Evolutionary conservation across 2,113 vertebrate species (phyloP), one percentile per base, ranked within the genome.

Genomic region (Xiphias gladius): DNA sequence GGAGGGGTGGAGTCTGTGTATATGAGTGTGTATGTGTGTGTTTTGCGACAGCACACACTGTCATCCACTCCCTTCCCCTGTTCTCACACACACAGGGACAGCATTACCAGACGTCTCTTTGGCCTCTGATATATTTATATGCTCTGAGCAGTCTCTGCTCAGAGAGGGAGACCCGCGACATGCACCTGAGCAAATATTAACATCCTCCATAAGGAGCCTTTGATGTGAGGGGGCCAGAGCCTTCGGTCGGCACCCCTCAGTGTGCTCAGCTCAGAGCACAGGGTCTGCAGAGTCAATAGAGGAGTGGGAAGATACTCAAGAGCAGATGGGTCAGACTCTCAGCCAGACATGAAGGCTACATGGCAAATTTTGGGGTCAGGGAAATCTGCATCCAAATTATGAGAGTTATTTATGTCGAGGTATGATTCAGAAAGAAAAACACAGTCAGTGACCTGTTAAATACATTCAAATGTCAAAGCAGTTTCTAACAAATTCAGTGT

Each of bases 161-260:
- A 71, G 89, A 91, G 91, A 93, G 90, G 73, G 85, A 88, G 89
- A 89, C 88, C 86, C 82, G 50, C 52, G 39, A 94, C 87, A 92
- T 66, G 89, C 94, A 94, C 94, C 94, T 94, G 94, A 92, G 93
- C 93, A 94, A 94, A 94, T 94, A 95, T 94, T 92, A 93, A 92
- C 94, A 93, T 94, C 94, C 93, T 93, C 92, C 86, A 92, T 83
- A 72, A 89, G 86, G 88, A 88, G 92, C 81, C 92, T 95, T 95
- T 95, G 92, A 95, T 90, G 93, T 92, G 88, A 26, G 9, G 89
- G 54, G 92, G 88, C 90, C 89, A 68, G 48, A 86, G 89, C 85
- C 83, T n/a, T 37, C 87, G 94, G 89, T 93, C 89, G 77, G 73
- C 82, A 66, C 86, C 90, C 89, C 89, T 93, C 86, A 39, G 89